Evolutionary conservation across 2,797 vertebrate species (phyloP).

Genomic region (Mastacembelus armatus): DNA sequence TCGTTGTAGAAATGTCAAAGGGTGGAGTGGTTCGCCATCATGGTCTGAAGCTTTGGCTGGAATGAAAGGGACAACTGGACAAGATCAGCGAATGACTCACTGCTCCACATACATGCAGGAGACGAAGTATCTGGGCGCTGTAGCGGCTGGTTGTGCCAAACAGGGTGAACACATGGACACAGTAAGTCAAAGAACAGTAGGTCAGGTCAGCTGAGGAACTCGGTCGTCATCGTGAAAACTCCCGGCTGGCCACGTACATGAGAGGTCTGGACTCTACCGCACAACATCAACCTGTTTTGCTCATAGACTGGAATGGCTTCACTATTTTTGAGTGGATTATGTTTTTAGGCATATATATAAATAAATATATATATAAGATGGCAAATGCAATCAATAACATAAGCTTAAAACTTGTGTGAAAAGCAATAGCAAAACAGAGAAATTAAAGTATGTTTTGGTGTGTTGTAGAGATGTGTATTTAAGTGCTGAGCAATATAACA

Average conservation of each 20-base stretch:
- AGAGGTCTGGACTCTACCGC: conserved; percentile 37
- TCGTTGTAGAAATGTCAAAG: conserved; percentile 26
- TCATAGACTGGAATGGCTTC: conserved; percentile 71
- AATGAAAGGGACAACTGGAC: conserved; percentile 65
- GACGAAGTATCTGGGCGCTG: conserved; percentile 14
- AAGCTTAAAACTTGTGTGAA: conserved; percentile 92
- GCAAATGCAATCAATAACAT: conserved; percentile 84
- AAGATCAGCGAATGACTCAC: conserved; percentile 34
- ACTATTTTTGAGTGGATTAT: conserved; percentile 77
- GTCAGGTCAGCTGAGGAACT: conserved; percentile 26
- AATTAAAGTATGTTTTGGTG: conserved; percentile 92
- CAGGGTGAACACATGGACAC: conserved; percentile 31
- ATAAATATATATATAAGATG: conserved; percentile 77
- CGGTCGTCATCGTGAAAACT: conserved; percentile 22
- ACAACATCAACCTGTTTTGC: conserved; percentile 37
- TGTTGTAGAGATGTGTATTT: conserved; percentile 99
- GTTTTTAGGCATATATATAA: conserved; percentile 66
- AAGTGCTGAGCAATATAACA: conserved; percentile 93
- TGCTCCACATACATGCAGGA: conserved; percentile 31
- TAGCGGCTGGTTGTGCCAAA: conserved; percentile 25
- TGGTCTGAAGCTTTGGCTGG: conserved; percentile 28
- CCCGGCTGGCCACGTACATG: not conserved
- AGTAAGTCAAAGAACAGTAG: conserved; percentile 21
- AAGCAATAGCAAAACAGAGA: conserved; percentile 85
- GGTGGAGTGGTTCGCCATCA: conserved; percentile 13